Percentiles rank a stretch among this genome's conserved stretches.
Evolutionary conservation across 2,113 vertebrate species (phyloP).

Genomic region (Phasianus colchicus): DNA sequence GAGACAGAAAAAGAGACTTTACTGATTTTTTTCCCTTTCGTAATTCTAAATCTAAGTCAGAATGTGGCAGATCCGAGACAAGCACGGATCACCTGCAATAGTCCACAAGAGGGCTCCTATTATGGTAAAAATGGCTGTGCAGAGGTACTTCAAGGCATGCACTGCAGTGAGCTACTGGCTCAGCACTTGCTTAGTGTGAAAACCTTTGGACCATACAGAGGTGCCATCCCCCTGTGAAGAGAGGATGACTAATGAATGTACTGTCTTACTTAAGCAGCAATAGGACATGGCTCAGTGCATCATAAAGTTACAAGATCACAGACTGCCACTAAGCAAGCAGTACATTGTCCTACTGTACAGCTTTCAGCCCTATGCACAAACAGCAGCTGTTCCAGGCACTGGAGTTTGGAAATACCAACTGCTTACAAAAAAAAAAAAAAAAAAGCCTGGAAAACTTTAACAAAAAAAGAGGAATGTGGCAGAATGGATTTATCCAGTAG

Average conservation of each 20-base stretch:
- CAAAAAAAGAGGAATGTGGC: neutral
- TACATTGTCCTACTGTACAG: neutral
- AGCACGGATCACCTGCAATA: accelerated
- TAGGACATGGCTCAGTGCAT: neutral
- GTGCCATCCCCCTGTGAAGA: neutral
- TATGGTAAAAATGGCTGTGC: neutral
- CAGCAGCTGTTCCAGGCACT: neutral
- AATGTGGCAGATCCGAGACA: neutral
- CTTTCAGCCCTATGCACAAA: neutral
- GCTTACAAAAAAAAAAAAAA: neutral
- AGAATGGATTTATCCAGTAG: slow-evolving; percentile 23
- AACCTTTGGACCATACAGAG: neutral
- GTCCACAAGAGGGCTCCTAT: slow-evolving; percentile 44
- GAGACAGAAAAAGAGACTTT: neutral
- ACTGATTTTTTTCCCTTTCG: neutral
- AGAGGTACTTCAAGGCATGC: accelerated
- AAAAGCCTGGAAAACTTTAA: neutral
- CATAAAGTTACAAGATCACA: neutral
- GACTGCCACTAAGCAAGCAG: neutral
- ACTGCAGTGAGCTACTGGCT: accelerated
- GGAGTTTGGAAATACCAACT: neutral
- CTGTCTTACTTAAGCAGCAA: neutral
- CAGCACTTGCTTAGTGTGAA: neutral
- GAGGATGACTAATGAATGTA: accelerated
- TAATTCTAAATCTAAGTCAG: neutral